phyloP scores from a whole-genome alignment of 2,113 vertebrate genomes.

The Fulica atra region DNA sequence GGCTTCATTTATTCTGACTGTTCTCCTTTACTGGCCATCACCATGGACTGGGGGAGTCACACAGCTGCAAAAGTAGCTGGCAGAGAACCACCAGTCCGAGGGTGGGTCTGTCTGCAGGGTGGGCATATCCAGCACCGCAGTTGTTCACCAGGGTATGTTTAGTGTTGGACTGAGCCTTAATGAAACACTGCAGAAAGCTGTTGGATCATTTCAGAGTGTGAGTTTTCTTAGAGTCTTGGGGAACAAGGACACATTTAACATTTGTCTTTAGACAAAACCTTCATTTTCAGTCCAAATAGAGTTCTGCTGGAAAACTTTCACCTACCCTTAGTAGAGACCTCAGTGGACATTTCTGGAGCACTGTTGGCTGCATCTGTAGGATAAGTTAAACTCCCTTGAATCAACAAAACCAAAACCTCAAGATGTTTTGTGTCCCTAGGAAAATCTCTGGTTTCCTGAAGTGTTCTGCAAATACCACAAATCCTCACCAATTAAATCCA shows the following conservation, averaged over 20 bases:
- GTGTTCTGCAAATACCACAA: not conserved
- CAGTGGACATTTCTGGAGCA: not conserved
- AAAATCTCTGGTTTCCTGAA: not conserved
- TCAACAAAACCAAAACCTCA: not conserved
- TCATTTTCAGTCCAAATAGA: not conserved
- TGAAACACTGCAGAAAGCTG: not conserved
- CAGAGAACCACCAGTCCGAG: not conserved
- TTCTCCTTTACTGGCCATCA: not conserved
- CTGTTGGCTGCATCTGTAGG: not conserved
- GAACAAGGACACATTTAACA: not conserved
- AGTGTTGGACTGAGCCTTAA: not conserved
- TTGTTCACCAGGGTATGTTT: not conserved
- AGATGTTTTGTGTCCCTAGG: not conserved
- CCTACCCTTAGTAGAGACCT: not conserved
- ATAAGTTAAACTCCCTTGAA: not conserved
- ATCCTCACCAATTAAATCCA: not conserved
- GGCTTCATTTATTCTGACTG: not conserved
- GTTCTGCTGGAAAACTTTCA: not conserved
- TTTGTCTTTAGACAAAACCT: not conserved
- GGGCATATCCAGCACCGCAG: rapidly evolving
- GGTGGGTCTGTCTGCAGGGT: not conserved
- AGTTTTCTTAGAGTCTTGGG: not conserved
- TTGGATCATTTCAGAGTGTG: not conserved
- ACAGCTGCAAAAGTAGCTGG: no score
- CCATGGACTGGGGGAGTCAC: rapidly evolving